These are phyloP conservation scores for Diadromus collaris DNA, from an alignment of 2,888 invertebrate genomes.

Conservation along the genomic window DNA sequence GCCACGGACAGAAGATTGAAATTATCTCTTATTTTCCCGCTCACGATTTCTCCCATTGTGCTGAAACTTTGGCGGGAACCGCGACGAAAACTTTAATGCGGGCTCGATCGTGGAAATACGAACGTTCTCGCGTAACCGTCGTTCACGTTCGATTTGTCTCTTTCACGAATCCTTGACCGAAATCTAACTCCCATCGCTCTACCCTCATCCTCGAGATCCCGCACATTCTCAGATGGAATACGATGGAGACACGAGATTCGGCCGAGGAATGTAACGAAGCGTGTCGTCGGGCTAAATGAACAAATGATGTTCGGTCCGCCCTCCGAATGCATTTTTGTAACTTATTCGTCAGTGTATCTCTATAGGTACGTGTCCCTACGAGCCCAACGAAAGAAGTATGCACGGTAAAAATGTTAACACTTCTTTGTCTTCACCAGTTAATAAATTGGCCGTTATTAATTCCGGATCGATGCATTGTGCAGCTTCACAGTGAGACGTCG, in stretches of 20 bases:
- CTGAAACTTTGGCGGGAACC: background rate
- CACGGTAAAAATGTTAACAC: background rate
- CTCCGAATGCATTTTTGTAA: background rate
- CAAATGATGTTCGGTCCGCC: background rate
- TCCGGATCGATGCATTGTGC: background rate
- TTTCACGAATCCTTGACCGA: constrained; percentile 48
- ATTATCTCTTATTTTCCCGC: background rate
- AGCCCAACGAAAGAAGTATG: background rate
- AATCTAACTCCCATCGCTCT: constrained; percentile 45
- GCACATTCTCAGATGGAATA: constrained; percentile 28
- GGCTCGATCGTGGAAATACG: constrained; percentile 3
- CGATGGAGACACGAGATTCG: background rate
- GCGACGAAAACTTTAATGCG: constrained; percentile 21
- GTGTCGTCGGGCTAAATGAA: constrained; percentile 6
- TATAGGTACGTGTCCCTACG: background rate
- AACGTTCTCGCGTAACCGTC: background rate
- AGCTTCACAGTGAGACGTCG: background rate
- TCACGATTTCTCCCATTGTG: background rate
- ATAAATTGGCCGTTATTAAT: constrained; percentile 10
- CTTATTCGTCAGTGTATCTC: background rate
- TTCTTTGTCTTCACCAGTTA: background rate
- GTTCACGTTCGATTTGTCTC: constrained; percentile 13
- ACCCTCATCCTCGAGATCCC: constrained; percentile 51
- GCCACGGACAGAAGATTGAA: background rate
- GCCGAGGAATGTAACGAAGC: background rate